Conservation (phyloP, 1,140 invertebrate species). For the Cephus cinctus region DNA sequence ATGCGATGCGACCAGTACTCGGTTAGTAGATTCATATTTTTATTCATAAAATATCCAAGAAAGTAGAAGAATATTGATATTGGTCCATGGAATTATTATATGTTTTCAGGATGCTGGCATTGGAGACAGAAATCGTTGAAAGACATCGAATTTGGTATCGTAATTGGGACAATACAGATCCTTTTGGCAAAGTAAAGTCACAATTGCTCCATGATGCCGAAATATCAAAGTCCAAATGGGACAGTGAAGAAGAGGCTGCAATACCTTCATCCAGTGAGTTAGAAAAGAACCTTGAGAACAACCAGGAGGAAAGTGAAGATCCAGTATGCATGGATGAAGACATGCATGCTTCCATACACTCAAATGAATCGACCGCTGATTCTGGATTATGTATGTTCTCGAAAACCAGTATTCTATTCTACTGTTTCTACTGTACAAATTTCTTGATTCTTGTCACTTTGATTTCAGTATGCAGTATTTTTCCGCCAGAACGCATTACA, state of each 20-base stretch:
- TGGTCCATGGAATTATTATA: conserved; percentile 2
- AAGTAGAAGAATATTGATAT: too few relatives aligned
- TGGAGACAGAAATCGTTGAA: conserved; percentile 30
- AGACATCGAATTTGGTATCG: conserved; percentile 34
- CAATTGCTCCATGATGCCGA: conserved; percentile 29
- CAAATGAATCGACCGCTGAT: too few relatives aligned
- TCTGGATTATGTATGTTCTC: too few relatives aligned
- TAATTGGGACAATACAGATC: conserved; percentile 3
- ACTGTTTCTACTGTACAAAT: too few relatives aligned
- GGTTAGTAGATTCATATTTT: conserved; percentile 15
- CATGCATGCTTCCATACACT: too few relatives aligned
- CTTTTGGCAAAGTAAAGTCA: not conserved
- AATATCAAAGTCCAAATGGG: conserved; percentile 50
- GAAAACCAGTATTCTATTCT: too few relatives aligned
- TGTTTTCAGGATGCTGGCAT: conserved; percentile 25
- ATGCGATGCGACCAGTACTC: conserved; percentile 34
- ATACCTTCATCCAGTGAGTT: not conserved
- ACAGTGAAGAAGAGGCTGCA: conserved; percentile 45
- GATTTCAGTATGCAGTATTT: too few relatives aligned
- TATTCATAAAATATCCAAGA: too few relatives aligned
- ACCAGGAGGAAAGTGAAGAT: too few relatives aligned
- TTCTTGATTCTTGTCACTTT: too few relatives aligned
- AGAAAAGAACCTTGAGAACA: conserved; percentile 4
- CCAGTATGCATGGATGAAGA: too few relatives aligned
- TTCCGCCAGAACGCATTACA: too few relatives aligned